phyloP scores from a whole-genome alignment of 2,888 invertebrate species.

The Coelinius sp. region DNA sequence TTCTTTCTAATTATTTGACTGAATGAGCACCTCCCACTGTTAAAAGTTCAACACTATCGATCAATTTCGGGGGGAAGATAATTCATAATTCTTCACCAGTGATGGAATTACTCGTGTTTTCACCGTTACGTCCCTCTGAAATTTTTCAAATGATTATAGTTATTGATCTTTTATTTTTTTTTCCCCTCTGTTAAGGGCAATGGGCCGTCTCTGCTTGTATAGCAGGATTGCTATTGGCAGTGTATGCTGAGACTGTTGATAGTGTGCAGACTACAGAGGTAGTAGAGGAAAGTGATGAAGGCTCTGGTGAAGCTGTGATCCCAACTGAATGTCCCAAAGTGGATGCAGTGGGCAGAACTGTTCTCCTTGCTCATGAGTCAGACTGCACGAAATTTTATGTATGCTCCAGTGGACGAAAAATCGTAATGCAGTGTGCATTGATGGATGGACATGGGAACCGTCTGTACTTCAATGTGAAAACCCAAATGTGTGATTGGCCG shows the following conservation, averaged over 20 bases:
- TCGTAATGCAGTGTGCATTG: slow-evolving; percentile 44
- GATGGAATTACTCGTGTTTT: no score
- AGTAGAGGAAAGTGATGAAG: neutral
- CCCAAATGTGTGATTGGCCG: slow-evolving; percentile 50
- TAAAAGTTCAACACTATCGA: no score
- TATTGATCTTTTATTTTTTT: neutral
- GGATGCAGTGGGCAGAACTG: slow-evolving; percentile 38
- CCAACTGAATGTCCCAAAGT: slow-evolving; percentile 50
- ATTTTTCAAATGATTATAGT: no score
- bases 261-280: neutral
- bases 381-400: slow-evolving; percentile 55
- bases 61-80: no score
- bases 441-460: slow-evolving; percentile 33
- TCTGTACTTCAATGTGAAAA: slow-evolving; percentile 47
- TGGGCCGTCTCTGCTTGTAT: neutral
- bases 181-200: neutral
- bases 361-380: slow-evolving; percentile 50
- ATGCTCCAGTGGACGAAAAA: slow-evolving; percentile 44
- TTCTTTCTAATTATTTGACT: no score
- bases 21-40: no score
- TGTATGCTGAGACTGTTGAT: neutral
- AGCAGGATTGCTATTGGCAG: neutral
- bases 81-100: no score
- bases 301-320: slow-evolving; percentile 1
- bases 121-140: no score